Conservation (phyloP, 2,797 vertebrate species). For the Ibycter americanus region DNA sequence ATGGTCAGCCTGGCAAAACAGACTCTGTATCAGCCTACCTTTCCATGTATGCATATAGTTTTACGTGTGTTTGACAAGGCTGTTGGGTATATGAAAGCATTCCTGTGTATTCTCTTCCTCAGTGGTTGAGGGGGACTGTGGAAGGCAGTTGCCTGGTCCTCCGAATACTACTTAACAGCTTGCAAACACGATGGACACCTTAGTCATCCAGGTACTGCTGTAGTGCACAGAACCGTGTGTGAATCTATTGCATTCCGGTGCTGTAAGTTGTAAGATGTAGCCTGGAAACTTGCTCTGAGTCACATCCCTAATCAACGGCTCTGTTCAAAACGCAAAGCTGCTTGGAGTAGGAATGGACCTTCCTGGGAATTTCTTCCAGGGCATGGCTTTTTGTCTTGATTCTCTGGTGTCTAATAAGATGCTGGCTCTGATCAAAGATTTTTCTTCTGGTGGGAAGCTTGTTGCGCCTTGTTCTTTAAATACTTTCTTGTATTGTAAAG, state of each 20-base stretch:
- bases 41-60: background rate
- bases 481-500: background rate
- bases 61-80: background rate
- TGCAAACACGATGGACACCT: background rate
- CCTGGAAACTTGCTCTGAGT: background rate
- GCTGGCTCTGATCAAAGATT: background rate
- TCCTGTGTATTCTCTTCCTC: background rate
- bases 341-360: background rate
- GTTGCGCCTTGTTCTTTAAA: background rate
- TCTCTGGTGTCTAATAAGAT: background rate
- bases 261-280: background rate
- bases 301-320: background rate
- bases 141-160: background rate
- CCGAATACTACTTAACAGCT: background rate
- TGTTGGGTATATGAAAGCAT: background rate
- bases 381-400: background rate
- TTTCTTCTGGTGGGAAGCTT: background rate
- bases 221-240: background rate
- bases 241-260: background rate
- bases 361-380: background rate
- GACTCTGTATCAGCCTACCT: background rate
- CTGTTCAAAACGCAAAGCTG: background rate
- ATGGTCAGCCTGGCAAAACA: background rate
- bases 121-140: background rate
- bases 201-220: background rate